Evolutionary conservation across 2,113 vertebrate species (phyloP).

Genomic region (Paracanthobrama guichenoti): DNA sequence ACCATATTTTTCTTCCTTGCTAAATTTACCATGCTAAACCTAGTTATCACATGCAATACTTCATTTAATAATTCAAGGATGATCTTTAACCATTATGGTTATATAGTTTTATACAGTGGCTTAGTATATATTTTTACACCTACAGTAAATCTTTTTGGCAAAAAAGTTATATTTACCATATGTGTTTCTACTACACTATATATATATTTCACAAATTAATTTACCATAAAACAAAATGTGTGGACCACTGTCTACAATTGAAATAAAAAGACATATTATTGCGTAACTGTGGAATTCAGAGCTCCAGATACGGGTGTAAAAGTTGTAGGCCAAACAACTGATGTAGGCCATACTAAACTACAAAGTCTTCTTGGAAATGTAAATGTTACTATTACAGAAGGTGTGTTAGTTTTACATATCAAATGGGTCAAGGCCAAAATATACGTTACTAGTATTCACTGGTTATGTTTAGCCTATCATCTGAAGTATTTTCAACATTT

Average conservation of each 20-base stretch:
- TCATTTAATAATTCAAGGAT: neutral
- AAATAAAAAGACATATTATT: neutral
- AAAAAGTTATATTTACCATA: no score
- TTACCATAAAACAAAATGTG: neutral
- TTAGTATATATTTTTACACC: neutral
- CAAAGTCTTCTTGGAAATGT: neutral
- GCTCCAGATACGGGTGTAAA: neutral
- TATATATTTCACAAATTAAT: no score
- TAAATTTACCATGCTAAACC: neutral
- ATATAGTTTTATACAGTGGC: neutral
- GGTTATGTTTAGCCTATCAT: neutral
- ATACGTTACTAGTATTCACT: neutral
- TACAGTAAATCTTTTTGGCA: no score
- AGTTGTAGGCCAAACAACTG: neutral
- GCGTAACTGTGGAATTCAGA: neutral
- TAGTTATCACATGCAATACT: neutral
- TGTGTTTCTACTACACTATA: no score
- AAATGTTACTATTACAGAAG: conserved; percentile 4
- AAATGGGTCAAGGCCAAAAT: conserved; percentile 2
- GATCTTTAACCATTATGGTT: neutral
- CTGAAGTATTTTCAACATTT: neutral
- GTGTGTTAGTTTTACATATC: neutral
- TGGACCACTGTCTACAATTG: neutral
- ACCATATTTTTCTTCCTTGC: neutral
- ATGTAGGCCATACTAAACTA: neutral